Percentiles rank a stretch among this genome's conserved stretches.
phyloP scores from a whole-genome alignment of 30 jellyfish, hydroid and myxozoan genomes.

The Clytia hemisphaerica region DNA sequence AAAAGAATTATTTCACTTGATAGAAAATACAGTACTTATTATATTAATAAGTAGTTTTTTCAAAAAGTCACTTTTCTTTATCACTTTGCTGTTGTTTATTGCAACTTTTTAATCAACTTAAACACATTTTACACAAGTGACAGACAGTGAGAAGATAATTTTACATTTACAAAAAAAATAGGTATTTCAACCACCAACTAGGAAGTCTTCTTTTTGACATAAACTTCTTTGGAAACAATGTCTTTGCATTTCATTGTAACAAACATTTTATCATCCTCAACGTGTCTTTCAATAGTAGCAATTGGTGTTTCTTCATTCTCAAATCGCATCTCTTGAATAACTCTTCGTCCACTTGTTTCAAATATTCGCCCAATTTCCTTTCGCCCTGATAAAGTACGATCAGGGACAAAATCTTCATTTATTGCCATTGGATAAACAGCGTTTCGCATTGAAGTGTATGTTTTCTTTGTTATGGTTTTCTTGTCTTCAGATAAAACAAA shows the following conservation, averaged over 20 bases:
- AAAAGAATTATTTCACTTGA: no score
- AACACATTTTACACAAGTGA: no score
- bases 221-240: conserved; percentile 22
- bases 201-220: neutral
- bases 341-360: conserved; percentile 31
- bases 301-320: conserved; percentile 9
- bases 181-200: no score
- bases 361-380: conserved; percentile 31
- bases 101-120: no score
- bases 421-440: conserved; percentile 23
- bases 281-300: conserved; percentile 25
- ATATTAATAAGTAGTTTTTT: no score
- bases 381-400: conserved; percentile 34
- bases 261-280: conserved; percentile 19
- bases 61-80: no score
- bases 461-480: conserved; percentile 1
- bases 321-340: conserved; percentile 39
- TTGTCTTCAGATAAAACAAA: conserved; percentile 24
- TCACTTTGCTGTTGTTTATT: no score
- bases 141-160: no score
- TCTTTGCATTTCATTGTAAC: conserved; percentile 26
- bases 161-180: no score
- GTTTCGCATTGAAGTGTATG: conserved; percentile 11
- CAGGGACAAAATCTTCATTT: conserved; percentile 20
- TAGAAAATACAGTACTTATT: no score